These are phyloP conservation scores for Dryadula phaetusa DNA, from an alignment of 2,888 invertebrate genomes.

Conservation along the genomic window DNA sequence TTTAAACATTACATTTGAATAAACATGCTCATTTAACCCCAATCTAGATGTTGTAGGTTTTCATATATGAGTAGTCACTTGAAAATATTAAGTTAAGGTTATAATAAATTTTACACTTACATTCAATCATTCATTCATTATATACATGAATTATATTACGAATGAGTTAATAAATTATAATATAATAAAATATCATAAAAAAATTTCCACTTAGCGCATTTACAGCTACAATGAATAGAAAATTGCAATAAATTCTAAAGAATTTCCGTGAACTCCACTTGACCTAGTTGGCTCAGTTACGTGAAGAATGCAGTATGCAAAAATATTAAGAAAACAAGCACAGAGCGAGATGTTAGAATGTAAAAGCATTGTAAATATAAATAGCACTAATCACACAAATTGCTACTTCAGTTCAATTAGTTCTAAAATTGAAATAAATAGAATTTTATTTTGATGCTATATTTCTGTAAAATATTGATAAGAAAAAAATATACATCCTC, in stretches of 20 bases:
- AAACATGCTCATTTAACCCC: neutral
- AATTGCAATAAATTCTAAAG: slow-evolving; percentile 21
- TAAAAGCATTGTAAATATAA: slow-evolving; percentile 3
- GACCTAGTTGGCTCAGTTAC: slow-evolving; percentile 35
- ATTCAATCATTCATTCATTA: too few relatives aligned
- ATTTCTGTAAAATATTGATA: too few relatives aligned
- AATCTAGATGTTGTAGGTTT: neutral
- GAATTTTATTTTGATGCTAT: too few relatives aligned
- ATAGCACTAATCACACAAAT: slow-evolving; percentile 7
- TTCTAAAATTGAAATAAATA: neutral
- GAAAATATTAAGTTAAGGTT: too few relatives aligned
- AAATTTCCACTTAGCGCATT: neutral
- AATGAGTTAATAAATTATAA: neutral
- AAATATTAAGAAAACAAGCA: slow-evolving; percentile 24
- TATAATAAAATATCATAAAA: neutral
- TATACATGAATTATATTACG: neutral
- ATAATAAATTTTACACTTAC: too few relatives aligned
- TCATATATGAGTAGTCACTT: too few relatives aligned
- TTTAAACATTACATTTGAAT: neutral
- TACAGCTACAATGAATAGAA: slow-evolving; percentile 13
- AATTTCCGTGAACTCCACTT: slow-evolving; percentile 29
- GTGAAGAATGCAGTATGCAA: slow-evolving; percentile 28
- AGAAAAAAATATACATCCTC: too few relatives aligned
- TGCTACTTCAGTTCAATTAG: neutral
- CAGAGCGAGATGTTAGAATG: slow-evolving; percentile 8